Evolutionary conservation across 2,797 vertebrate species (phyloP), one percentile per base, ranked within the genome.

Genomic region (Pteropus rufus): DNA sequence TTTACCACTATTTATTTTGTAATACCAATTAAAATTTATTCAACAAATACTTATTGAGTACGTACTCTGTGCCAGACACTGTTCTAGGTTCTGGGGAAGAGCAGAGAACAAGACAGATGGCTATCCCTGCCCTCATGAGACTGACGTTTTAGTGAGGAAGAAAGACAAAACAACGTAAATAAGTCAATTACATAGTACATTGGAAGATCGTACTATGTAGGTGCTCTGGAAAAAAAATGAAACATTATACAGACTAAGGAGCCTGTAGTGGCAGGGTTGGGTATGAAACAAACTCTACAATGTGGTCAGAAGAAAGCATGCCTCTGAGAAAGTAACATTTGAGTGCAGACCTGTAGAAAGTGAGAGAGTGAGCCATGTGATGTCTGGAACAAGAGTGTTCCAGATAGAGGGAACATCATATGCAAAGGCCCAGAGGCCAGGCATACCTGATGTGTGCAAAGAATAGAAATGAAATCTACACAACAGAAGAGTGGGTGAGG

Each of bases 11-110:
- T 70, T 86, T 72, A 44, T 82, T 31, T 88, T 15, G 26, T 56
- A 70, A 60, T 77, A 31, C 36, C 70, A 31, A 64, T 81, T 91
- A 62, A 89, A 79, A 73, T 91, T 56, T 8, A 49, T 31, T 79
- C 80, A 79, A 12, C 11, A 44, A 49, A 52, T 80, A 70, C 34
- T 77, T 94, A 52, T 46, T 77, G 62, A 86, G 21, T 9, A 54
- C 16, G 26, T 34, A 70, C 67, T 52, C 14, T 70, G 46, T 81
- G 18, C 36, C 52, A 75, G 49, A 39, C 9, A 54, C 19, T 69
- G 8, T 79, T 82, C 3, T 52, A 75, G 60, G 49, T 54, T 76
- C 89, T 65, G 12, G 34, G 18, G 26, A 79, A 24, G 10, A 73
- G 44, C 46, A 62, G 49, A 52, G 23, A 70, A 85, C 58, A 88